phyloP scores from a whole-genome alignment of 2,113 vertebrate genomes.

The Scatophagus argus region DNA sequence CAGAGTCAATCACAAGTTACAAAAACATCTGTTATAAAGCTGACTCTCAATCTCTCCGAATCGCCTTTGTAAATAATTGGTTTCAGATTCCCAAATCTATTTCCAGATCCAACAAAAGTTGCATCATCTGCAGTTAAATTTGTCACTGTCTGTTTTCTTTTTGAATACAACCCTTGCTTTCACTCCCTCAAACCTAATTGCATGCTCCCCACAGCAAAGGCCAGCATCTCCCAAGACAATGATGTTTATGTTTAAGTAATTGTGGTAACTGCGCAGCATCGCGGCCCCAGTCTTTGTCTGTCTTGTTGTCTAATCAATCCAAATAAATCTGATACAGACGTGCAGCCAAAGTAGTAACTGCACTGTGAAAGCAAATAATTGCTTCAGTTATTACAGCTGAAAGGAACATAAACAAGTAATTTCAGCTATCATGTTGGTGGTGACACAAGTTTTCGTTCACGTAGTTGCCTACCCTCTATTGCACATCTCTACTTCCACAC shows the following conservation, averaged over 20 bases:
- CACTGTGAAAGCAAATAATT: constrained; percentile 74
- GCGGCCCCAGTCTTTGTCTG: constrained; percentile 33
- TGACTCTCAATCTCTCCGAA: constrained; percentile 64
- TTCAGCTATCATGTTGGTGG: constrained; percentile 46
- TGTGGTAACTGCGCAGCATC: constrained; percentile 56
- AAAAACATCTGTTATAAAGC: constrained; percentile 77
- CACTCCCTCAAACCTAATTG: constrained; percentile 56
- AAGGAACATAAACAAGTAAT: constrained; percentile 75
- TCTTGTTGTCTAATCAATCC: constrained; percentile 66
- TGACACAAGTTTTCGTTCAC: constrained; percentile 69
- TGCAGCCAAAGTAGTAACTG: constrained; percentile 60
- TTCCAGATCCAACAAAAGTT: constrained; percentile 67
- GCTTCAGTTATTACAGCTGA: constrained; percentile 68
- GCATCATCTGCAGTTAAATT: constrained; percentile 73
- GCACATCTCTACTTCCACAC: constrained; percentile 2
- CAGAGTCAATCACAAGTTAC: constrained; percentile 74
- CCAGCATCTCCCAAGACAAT: constrained; percentile 64
- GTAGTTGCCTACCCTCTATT: background rate
- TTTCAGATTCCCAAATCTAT: constrained; percentile 72
- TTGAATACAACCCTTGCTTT: constrained; percentile 56
- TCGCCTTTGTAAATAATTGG: constrained; percentile 75
- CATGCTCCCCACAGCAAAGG: constrained; percentile 59
- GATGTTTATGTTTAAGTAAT: constrained; percentile 67
- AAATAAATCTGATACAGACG: constrained; percentile 65
- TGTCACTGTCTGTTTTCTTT: constrained; percentile 64